A percentile compares a stretch with the other conserved stretches of the same genome.
phyloP scores from a whole-genome alignment of 64 coral and sea anemone species.

The Pachyseris speciosa region DNA sequence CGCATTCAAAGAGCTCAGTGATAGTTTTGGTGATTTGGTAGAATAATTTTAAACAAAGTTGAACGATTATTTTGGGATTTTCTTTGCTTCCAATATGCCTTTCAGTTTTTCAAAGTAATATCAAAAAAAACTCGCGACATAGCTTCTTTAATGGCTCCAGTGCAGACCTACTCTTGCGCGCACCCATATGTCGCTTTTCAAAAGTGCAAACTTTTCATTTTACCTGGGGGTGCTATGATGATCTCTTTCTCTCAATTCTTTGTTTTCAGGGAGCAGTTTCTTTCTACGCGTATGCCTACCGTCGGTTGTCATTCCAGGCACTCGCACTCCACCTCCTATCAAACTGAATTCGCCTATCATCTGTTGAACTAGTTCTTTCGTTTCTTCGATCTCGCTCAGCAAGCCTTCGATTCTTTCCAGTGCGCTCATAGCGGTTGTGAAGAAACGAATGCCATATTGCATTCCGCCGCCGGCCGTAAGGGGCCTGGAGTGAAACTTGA shows the following conservation, averaged over 20 bases:
- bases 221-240: neutral
- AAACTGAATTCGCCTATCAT: constrained; percentile 30
- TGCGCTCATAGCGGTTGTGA: constrained; percentile 24
- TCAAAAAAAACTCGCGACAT: no score
- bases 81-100: no score
- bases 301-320: neutral
- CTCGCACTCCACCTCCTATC: neutral
- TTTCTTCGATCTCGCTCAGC: constrained; percentile 27
- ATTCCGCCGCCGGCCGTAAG: constrained; percentile 20
- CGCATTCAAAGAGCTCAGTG: no score
- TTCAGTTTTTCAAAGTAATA: no score
- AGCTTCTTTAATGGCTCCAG: no score
- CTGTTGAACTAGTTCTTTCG: constrained; percentile 19
- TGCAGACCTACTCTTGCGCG: no score
- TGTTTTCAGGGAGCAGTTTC: neutral
- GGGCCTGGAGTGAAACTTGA: constrained; percentile 22
- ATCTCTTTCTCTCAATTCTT: neutral
- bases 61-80: no score
- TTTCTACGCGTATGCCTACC: neutral
- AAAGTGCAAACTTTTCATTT: no score
- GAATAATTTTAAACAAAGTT: no score
- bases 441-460: constrained; percentile 41
- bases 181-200: no score
- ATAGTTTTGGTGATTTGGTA: no score
- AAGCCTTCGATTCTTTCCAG: constrained; percentile 27